A percentile compares a stretch with the other conserved stretches of the same genome.
These are phyloP conservation scores for Pelosia muscerda DNA, from an alignment of 2,888 invertebrate species.

Conservation along the genomic window DNA sequence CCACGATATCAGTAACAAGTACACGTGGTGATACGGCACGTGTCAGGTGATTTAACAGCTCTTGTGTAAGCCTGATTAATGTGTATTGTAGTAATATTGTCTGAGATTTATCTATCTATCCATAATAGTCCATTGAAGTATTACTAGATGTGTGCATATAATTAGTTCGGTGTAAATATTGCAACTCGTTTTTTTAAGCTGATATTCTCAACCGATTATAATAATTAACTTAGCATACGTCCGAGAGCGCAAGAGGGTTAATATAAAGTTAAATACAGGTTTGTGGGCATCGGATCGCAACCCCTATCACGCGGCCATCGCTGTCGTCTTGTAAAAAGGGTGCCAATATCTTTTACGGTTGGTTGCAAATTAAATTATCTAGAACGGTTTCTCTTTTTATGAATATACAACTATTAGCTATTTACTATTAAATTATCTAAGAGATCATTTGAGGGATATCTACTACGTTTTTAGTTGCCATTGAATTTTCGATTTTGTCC, in stretches of 20 bases:
- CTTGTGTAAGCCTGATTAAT: conserved; percentile 3
- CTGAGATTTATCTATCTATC: background rate
- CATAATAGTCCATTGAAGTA: background rate
- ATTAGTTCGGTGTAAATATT: no score
- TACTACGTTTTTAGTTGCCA: background rate
- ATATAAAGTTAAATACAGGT: background rate
- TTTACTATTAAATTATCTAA: background rate
- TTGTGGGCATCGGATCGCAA: background rate
- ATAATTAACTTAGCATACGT: no score
- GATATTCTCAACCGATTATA: no score
- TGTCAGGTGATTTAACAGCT: background rate
- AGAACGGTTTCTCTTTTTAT: no score
- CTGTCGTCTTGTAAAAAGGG: background rate
- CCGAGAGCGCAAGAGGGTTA: background rate
- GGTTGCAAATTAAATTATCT: no score
- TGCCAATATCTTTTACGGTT: background rate
- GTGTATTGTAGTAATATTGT: background rate
- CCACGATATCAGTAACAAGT: background rate
- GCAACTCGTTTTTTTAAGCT: no score
- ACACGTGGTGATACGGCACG: background rate
- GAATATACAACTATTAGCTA: no score
- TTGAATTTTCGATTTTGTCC: background rate
- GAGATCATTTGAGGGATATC: no score
- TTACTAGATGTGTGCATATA: no score
- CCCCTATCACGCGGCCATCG: background rate